Evolutionary conservation across 2,113 vertebrate species (phyloP).

Genomic region (Recurvirostra avosetta): DNA sequence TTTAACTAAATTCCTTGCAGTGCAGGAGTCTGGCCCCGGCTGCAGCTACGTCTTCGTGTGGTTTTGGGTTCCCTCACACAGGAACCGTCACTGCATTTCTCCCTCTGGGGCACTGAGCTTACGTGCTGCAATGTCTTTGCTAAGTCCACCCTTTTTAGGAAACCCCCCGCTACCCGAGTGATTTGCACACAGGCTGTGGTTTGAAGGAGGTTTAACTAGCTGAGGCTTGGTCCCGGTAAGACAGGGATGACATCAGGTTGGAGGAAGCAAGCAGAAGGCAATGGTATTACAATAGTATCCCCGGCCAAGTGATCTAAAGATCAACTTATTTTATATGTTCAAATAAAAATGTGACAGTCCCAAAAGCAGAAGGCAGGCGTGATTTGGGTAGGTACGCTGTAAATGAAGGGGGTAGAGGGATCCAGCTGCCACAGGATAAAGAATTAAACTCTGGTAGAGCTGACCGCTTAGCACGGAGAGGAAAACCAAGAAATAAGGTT

Average conservation of each 20-base stretch:
- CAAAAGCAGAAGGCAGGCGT: neutral
- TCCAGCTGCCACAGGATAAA: neutral
- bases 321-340: neutral
- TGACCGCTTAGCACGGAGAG: neutral
- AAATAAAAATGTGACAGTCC: neutral
- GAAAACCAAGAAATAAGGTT: neutral
- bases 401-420: neutral
- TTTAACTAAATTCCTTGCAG: neutral
- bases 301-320: neutral
- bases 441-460: neutral
- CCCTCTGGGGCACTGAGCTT: neutral
- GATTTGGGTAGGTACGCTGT: neutral
- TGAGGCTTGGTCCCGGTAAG: neutral
- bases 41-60: neutral
- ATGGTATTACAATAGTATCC: neutral
- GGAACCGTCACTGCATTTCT: neutral
- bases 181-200: neutral
- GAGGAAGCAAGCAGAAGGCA: neutral
- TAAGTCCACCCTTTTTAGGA: slow-evolving; percentile 18
- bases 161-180: neutral
- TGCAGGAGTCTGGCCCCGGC: neutral
- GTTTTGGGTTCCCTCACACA: neutral
- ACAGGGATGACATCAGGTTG: neutral
- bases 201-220: neutral
- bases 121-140: neutral